These are phyloP conservation scores for Hirundichthys speculiger DNA, from an alignment of 2,113 vertebrate species.

Conservation along the genomic window DNA sequence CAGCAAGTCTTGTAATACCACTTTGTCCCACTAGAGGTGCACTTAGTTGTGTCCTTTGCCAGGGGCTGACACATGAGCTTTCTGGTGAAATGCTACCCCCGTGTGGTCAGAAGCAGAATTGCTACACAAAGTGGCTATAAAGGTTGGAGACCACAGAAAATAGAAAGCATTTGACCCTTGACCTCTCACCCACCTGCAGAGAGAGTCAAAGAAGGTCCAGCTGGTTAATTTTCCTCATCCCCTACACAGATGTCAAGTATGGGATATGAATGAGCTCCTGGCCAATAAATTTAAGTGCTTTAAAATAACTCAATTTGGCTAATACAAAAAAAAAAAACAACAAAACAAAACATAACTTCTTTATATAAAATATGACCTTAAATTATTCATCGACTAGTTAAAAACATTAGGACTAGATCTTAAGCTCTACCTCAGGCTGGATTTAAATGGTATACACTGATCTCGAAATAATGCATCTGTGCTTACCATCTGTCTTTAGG, in stretches of 20 bases:
- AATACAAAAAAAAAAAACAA: background rate
- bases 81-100: too few species aligned
- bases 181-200: conserved; percentile 20
- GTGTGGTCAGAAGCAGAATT: too few species aligned
- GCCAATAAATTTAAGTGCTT: background rate
- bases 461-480: background rate
- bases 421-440: background rate
- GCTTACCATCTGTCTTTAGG: conserved; percentile 14
- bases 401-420: background rate
- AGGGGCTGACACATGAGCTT: too few species aligned
- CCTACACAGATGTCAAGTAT: background rate
- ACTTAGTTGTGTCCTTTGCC: too few species aligned
- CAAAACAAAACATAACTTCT: background rate
- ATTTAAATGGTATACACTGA: conserved; percentile 2
- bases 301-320: background rate
- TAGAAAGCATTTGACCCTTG: conserved; percentile 19
- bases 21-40: too few species aligned
- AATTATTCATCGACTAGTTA: background rate
- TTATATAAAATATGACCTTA: background rate
- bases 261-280: background rate
- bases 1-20: too few species aligned
- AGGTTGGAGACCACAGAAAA: conserved; percentile 38
- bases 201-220: conserved; percentile 2
- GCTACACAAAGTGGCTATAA: background rate
- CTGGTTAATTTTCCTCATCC: background rate